phyloP scores from a whole-genome alignment of 2,888 invertebrate genomes.

The Cheilosia soror region DNA sequence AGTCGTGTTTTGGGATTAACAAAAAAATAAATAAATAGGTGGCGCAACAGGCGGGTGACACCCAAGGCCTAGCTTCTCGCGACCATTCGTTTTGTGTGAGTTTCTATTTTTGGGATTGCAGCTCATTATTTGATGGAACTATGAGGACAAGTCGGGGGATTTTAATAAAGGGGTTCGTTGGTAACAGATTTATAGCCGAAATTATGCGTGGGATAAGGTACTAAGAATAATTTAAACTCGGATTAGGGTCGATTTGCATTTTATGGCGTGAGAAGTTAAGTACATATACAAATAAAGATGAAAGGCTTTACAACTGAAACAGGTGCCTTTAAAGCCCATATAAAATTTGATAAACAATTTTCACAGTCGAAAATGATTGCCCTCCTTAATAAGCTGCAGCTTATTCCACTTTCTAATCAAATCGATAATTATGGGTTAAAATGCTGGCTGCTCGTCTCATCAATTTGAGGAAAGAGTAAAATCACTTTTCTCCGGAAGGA shows the following conservation, averaged over 20 bases:
- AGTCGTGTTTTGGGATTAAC: background rate
- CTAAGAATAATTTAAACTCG: constrained; percentile 25
- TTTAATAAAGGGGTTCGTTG: constrained; percentile 15
- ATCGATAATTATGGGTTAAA: constrained; percentile 51
- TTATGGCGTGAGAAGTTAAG: constrained; percentile 17
- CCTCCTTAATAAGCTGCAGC: constrained; percentile 2
- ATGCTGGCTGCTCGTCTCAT: constrained; percentile 17
- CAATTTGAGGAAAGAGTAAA: constrained; percentile 1
- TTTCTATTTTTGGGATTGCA: constrained; percentile 2
- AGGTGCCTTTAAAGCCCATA: no score
- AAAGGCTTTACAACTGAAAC: no score
- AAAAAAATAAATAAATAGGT: no score
- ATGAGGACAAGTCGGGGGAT: background rate
- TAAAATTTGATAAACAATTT: no score
- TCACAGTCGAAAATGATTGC: constrained; percentile 12
- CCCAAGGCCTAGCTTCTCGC: no score
- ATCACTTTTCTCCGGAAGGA: constrained; percentile 33
- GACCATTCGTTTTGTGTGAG: no score
- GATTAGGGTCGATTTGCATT: background rate
- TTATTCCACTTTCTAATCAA: constrained; percentile 36
- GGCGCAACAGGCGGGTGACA: no score
- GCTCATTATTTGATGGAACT: constrained; percentile 16
- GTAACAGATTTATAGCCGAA: constrained; percentile 32
- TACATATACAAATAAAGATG: no score
- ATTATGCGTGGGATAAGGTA: constrained; percentile 15